phyloP scores from a whole-genome alignment of 2,797 vertebrate genomes.

The Ambastaia sidthimunki region DNA sequence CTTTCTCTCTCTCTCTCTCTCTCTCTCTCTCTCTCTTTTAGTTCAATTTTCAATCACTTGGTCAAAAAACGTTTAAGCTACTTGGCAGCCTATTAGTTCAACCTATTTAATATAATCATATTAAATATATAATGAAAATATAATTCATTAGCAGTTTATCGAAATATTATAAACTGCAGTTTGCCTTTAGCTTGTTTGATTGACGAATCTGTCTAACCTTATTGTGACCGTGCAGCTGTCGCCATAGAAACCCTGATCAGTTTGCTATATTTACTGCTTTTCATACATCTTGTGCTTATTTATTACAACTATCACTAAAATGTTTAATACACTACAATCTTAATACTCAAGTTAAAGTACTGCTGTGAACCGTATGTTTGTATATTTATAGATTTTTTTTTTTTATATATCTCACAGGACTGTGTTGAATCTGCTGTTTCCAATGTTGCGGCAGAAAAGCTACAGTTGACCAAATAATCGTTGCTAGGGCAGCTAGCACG shows the following conservation, averaged over 20 bases:
- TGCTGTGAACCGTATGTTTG: not conserved
- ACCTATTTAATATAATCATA: not conserved
- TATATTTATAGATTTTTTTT: not conserved
- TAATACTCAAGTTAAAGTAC: too few relatives aligned
- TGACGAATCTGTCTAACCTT: not conserved
- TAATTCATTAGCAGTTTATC: too few relatives aligned
- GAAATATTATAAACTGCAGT: not conserved
- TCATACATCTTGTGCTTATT: not conserved
- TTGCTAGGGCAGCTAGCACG: slow-evolving; percentile 41
- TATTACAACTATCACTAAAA: not conserved
- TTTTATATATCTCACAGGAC: not conserved
- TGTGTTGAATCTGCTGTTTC: slow-evolving; percentile 41
- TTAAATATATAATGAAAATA: too few relatives aligned
- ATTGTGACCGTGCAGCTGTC: not conserved
- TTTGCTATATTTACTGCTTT: not conserved
- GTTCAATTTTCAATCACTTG: not conserved
- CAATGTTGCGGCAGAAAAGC: not conserved
- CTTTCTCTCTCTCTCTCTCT: not conserved
- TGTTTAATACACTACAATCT: not conserved
- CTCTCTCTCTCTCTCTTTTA: not conserved
- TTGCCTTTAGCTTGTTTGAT: not conserved
- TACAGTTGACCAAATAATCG: not conserved
- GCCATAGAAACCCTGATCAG: not conserved
- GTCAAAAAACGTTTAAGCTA: not conserved
- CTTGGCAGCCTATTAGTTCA: not conserved